Evolutionary conservation across 2,113 vertebrate genomes (phyloP), one percentile per base, ranked within the genome.

Genomic region (Bufo gargarizans): DNA sequence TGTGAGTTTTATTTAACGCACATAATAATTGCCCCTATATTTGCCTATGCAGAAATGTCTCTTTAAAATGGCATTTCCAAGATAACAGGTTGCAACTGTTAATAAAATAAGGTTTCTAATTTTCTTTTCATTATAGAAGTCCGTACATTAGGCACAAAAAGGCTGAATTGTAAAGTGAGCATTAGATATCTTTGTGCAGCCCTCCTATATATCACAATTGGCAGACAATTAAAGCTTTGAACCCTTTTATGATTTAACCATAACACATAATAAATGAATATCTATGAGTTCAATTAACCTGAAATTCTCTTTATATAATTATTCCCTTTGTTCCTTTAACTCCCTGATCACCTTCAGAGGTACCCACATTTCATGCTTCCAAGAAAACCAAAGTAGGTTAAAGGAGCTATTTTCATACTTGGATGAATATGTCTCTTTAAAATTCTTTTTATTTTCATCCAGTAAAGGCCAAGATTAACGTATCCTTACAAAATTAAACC

Each of bases 201-300:
- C 56, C 58, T 61, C 33, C 78, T 19, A 69, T 53, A 53, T 83
- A 67, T 65, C 22, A 69, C 67, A 69, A 69, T 71, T 69, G 47
- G n/a, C 47, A 84, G 82, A 33, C 82, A 84, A 12, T 55, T 67
- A 67, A 84, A 84, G 59, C 63, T 69, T 33, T 84, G 63, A 84
- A 69, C 82, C 43, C 47, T 69, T 84, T 84, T 84, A 84, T 71
- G 63, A 33, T 49, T 71, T 84, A n/a, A 43, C 63, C 20, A 69
- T 84, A 84, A 84, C 55, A 55, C n/a, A 53, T 69, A 69, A 84
- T 84, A 71, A 84, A 84, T 84, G 20, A 69, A 69, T 84, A 84
- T 71, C 82, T 71, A 84, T 55, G 19, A 84, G n/a, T 84, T 84
- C 63, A 84, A 71, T 84, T 69, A 84, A 84, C 47, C 82, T 71